Percentiles rank a stretch among this genome's conserved stretches.
Conservation (phyloP, 2,797 vertebrate species). For the Diglossa cyanea region DNA sequence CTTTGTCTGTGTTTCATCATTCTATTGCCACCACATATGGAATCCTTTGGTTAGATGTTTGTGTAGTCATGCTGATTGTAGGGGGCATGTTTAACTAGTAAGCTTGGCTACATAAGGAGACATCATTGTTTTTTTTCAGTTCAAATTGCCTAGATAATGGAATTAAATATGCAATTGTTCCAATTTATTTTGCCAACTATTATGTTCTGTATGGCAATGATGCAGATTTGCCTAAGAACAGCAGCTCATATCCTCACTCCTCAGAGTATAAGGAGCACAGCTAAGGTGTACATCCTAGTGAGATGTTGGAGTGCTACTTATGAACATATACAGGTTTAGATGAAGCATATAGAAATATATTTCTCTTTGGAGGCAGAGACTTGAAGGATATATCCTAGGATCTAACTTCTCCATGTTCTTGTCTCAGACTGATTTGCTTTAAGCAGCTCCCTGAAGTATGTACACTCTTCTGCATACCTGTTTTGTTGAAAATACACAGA, state of each 20-base stretch:
- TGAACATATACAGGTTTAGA: background rate
- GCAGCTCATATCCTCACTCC: background rate
- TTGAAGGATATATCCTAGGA: background rate
- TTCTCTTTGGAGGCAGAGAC: background rate
- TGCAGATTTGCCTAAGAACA: background rate
- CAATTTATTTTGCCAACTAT: background rate
- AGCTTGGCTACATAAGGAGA: background rate
- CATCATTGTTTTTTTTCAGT: background rate
- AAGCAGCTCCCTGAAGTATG: slow-evolving; percentile 21
- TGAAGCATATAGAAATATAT: background rate
- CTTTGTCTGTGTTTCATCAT: background rate
- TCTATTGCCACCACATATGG: background rate
- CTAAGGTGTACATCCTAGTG: background rate
- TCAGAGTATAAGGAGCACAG: background rate
- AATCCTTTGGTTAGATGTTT: background rate
- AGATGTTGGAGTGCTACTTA: background rate
- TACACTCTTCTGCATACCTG: slow-evolving; percentile 37
- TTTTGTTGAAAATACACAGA: slow-evolving; percentile 55
- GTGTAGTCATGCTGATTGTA: background rate
- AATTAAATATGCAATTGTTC: background rate
- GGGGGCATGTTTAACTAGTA: background rate
- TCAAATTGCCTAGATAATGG: background rate
- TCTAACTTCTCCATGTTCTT: slow-evolving; percentile 13
- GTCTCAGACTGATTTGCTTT: slow-evolving; percentile 38
- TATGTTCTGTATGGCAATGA: background rate